Percentiles rank a stretch among this genome's conserved stretches.
Evolutionary conservation across 2,797 vertebrate genomes (phyloP).

Genomic region (Rhinoraja longicauda): DNA sequence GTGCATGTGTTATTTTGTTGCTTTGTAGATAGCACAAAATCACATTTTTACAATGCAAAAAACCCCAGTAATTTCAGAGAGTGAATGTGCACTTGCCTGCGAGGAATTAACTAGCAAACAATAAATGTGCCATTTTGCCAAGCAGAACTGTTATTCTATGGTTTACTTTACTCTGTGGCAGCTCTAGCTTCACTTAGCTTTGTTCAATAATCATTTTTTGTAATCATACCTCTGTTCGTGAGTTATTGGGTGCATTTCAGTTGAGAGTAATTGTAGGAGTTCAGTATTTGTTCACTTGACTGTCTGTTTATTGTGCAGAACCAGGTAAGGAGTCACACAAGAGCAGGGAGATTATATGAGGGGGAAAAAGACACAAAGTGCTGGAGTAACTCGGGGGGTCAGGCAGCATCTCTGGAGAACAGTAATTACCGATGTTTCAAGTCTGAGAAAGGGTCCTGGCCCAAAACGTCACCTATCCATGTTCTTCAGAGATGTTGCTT

Average conservation of each 20-base stretch:
- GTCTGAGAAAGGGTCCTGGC: too few relatives aligned
- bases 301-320: not conserved
- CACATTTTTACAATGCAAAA: not conserved
- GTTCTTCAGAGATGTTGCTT: too few relatives aligned
- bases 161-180: not conserved
- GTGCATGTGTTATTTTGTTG: not conserved
- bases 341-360: not conserved
- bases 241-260: not conserved
- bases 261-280: not conserved
- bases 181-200: not conserved
- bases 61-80: not conserved
- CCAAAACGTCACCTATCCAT: too few relatives aligned
- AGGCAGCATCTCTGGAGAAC: too few relatives aligned
- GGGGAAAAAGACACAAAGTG: too few relatives aligned
- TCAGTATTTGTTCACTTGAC: not conserved
- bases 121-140: not conserved
- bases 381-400: too few relatives aligned
- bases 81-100: not conserved
- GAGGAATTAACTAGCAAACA: not conserved
- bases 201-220: not conserved
- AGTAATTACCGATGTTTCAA: too few relatives aligned
- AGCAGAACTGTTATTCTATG: not conserved
- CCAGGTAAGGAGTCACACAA: not conserved
- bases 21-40: not conserved
- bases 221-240: not conserved